Base-by-base conservation (phyloP, 2,888 invertebrate species). In the Blastobasis lacticolella region DNA sequence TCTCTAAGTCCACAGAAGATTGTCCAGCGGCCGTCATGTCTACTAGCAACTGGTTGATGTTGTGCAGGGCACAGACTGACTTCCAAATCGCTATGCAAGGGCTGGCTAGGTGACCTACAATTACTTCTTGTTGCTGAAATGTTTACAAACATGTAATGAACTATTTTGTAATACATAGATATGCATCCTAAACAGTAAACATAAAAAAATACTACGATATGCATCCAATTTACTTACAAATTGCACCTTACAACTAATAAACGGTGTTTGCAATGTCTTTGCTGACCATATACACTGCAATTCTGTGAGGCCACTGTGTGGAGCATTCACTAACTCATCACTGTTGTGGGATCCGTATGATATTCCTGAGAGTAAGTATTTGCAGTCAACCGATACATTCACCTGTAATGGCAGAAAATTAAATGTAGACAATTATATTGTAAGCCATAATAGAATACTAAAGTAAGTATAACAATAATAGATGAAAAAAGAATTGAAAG, bases 41-140 rank as follows among this genome's bases (percentile, higher is more conserved):
- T 0, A 89, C 85, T 0, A 89, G 61, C 0, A 88, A 63, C 37
- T 84, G 86, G 55, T 88, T 88, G 45, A 89, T 78, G 46, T 81
- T 87, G 61, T 88, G 78, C 5, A 89, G 59, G 0, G 87, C 77
- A 50, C 78, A 78, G 0, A 89, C 79, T 2, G 89, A 89, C 55
- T 78, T 83, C 89, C 89, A 89, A 49, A 89, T 71, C 0, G 78
- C 70, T 46, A 79, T 82, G 57, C 87, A 86, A 0, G 86, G 86
- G 48, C 86, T 89, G 0, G 75, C 75, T 37, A 87, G 51, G 49
- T 89, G 89, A 0, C 89, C 89, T 1, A 88, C 69, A 37, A 81
- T 83, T 4, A 88, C 77, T 68, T 88, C 87, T 74, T 88, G 88
- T 45, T 78, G 78, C 88, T 88, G 60, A 38, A 73, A 74, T 40